Base-by-base conservation (phyloP, 1,140 invertebrate genomes). In the Calliphora vicina region DNA sequence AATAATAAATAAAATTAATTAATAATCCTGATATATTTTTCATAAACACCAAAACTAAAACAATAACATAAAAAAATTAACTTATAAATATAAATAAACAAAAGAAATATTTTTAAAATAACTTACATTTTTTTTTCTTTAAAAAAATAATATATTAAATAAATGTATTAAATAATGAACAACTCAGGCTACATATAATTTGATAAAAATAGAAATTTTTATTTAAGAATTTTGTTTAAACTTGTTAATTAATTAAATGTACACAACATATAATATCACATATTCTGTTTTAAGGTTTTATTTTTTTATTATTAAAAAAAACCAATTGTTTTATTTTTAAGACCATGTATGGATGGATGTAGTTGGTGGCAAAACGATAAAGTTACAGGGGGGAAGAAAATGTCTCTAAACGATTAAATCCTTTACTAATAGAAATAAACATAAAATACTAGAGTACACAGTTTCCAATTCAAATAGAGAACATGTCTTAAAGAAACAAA, bases 291-390 rank as follows among this genome's bases (percentile, higher is more conserved):
- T 25, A 67, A 50, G 12, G 35, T 35, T 50, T 17, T 13, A 50
- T 50, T 50, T 50, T n/a, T n/a, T n/a, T n/a, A n/a, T n/a, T n/a
- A n/a, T n/a, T 12, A 50, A n/a, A 6, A 35, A 35, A 29, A 29
- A 29, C 2, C 2, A 3, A 50, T 50, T 50, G 4, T 17, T 50
- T 50, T 50, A 10, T 67, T 67, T 23, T 67, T 20, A 67, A 67
- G 61, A 67, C 61, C 61, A 67, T 67, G 61, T 67, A 67, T 67
- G 61, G 61, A 57, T 57, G 50, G 23, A 67, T 67, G 23, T 67
- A 67, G 10, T 67, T 23, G n/a, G 61, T 67, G 61, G 61, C 61
- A 67, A 67, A 67, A 67, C 61, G 61, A 67, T 67, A 67, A 67
- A 67, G 23, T 23, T 23, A 10, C 9, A 67, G 61, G 50, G 10